Base-by-base conservation (phyloP, 2,888 invertebrate species). In the Chrysolina haemoptera region DNA sequence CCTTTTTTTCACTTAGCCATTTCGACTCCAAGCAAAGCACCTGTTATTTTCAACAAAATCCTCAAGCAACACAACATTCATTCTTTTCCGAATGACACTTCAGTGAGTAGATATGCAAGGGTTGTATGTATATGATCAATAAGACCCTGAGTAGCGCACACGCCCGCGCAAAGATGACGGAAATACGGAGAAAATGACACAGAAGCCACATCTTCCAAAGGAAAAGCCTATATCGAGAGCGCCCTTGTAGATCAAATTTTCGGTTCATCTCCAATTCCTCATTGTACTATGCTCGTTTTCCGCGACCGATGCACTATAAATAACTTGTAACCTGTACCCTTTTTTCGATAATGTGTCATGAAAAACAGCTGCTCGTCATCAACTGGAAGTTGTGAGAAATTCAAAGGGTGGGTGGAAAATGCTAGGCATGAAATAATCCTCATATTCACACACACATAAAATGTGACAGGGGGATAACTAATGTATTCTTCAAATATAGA, bases 91-190 rank as follows among this genome's bases (percentile, higher is more conserved):
- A 70, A 59, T 70, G 48, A 70, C 73, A 74, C 75, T 74, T 65
- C 72, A 75, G 75, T 71, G 71, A 69, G 74, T 76, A 74, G 73
- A 75, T 75, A 70, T 77, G 71, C 70, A 67, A 64, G 63, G 67
- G 71, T 77, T 63, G 76, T n/a, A 59, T 59, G 59, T 59, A 35
- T 76, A 78, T 80, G 79, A 80, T 80, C 80, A 79, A 80, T 80
- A 80, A 78, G 66, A 75, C 76, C 70, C 76, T 77, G 75, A 72
- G 70, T 74, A 70, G 76, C 79, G 77, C 77, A 77, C 55, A 70
- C 63, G 74, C 78, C 76, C 67, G 77, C 78, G 79, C 79, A 77
- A 72, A 9, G n/a, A 35, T 6, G 35, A 59, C 35, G 14, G 59
- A n/a, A 22, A 59, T n/a, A 11, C 35, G 8, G 59, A 18, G 46